phyloP scores from a whole-genome alignment of 2,888 invertebrate species.

The Opisthograptis luteolata region DNA sequence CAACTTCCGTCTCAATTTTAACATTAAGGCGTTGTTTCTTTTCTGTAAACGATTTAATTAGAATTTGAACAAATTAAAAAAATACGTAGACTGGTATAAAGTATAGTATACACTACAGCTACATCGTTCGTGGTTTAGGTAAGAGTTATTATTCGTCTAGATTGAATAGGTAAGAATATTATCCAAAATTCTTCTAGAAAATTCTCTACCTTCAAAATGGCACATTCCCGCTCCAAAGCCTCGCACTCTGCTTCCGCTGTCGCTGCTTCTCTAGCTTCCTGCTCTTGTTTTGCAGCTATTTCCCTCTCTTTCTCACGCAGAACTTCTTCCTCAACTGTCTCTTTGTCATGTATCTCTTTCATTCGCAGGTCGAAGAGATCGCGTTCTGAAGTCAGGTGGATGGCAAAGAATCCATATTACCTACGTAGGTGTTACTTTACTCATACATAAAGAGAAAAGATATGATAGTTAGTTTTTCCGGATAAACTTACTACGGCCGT shows the following conservation, averaged over 20 bases:
- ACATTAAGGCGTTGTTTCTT: constrained; percentile 75
- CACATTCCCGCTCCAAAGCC: constrained; percentile 64
- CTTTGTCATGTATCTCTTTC: constrained; percentile 54
- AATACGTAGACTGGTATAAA: no score
- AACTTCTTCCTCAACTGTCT: constrained; percentile 51
- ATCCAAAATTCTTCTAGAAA: no score
- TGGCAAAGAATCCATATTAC: no score
- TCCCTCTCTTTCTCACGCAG: constrained; percentile 49
- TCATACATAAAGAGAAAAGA: no score
- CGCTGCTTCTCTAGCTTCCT: constrained; percentile 47
- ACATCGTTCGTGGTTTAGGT: no score
- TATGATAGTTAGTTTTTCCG: no score
- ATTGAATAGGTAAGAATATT: no score
- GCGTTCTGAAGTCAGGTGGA: constrained; percentile 39
- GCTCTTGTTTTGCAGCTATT: constrained; percentile 48
- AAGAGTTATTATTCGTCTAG: no score
- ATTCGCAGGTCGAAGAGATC: constrained; percentile 43
- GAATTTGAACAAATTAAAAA: no score
- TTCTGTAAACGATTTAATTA: constrained; percentile 63
- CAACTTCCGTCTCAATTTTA: constrained; percentile 67
- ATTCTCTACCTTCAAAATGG: constrained; percentile 59
- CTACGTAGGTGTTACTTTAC: no score
- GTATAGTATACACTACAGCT: no score
- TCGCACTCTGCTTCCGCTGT: constrained; percentile 58
- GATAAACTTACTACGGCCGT: no score